Percentiles rank a stretch among this genome's conserved stretches.
Evolutionary conservation across 2,888 invertebrate genomes (phyloP).

Genomic region (Pegoplata infirma): DNA sequence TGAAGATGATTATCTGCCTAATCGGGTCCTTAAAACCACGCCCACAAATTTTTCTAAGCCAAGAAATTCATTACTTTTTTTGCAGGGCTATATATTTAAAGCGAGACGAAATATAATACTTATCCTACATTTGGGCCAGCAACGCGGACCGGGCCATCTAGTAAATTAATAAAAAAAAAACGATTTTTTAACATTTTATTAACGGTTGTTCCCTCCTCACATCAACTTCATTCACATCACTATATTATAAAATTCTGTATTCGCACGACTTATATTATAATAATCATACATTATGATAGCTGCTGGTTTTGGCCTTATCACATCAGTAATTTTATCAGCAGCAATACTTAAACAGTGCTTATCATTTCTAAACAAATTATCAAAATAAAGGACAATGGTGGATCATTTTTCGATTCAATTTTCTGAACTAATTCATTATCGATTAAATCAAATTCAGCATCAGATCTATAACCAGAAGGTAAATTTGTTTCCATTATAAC

Average conservation of each 20-base stretch:
- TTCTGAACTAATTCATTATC: conserved; percentile 35
- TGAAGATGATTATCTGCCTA: no score
- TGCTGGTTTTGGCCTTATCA: conserved; percentile 91
- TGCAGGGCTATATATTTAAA: no score
- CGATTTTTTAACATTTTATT: no score
- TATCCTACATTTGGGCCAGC: no score
- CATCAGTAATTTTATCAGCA: conserved; percentile 89
- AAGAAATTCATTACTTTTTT: no score
- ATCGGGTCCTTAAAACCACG: no score
- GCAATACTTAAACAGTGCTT: conserved; percentile 88
- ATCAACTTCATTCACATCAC: neutral
- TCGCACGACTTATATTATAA: conserved; percentile 85
- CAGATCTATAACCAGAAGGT: conserved; percentile 87
- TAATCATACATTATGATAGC: conserved; percentile 92
- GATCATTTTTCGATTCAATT: conserved; percentile 32
- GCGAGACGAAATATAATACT: no score
- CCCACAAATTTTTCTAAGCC: no score
- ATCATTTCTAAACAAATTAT: neutral
- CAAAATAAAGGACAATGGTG: conserved; percentile 23
- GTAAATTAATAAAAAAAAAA: no score
- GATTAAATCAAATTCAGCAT: conserved; percentile 18
- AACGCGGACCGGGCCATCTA: no score
- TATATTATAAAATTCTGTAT: conserved; percentile 69
- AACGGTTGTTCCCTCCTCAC: no score
- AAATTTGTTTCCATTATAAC: conserved; percentile 88